Evolutionary conservation across 2,113 vertebrate genomes (phyloP).

Genomic region (Takifugu bimaculatus): DNA sequence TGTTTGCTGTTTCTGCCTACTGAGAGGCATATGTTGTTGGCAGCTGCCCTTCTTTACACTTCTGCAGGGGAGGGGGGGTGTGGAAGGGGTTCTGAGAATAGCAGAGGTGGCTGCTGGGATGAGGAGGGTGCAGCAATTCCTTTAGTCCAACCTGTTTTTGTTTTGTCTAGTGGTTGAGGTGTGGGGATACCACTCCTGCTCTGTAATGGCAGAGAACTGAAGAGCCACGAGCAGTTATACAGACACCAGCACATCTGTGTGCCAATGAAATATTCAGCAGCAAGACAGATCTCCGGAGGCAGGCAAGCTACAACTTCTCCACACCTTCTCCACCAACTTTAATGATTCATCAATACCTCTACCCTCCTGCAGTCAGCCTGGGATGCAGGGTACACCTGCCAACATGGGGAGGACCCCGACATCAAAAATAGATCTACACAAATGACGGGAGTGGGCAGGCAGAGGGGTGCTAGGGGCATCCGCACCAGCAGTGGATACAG

Average conservation of each 20-base stretch:
- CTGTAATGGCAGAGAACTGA: constrained; percentile 63
- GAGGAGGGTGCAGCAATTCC: constrained; percentile 29
- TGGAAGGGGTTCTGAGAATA: constrained; percentile 45
- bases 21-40: constrained; percentile 41
- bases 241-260: constrained; percentile 81
- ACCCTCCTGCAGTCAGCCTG: constrained; percentile 62
- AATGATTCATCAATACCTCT: constrained; percentile 81
- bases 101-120: constrained; percentile 44
- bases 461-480: constrained; percentile 36
- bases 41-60: constrained; percentile 45
- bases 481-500: constrained; percentile 47
- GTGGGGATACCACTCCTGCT: constrained; percentile 50
- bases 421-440: constrained; percentile 75
- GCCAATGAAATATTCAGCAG: constrained; percentile 80
- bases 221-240: constrained; percentile 70
- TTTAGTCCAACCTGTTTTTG: constrained; percentile 40
- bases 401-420: constrained; percentile 63
- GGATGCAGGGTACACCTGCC: constrained; percentile 60
- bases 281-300: constrained; percentile 70
- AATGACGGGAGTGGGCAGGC: constrained; percentile 44
- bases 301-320: constrained; percentile 65
- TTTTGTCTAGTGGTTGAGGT: constrained; percentile 42
- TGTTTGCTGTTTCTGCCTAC: constrained; percentile 53
- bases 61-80: constrained; percentile 13
- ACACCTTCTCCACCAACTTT: constrained; percentile 74